Evolutionary conservation across 2,888 invertebrate species (phyloP), one percentile per base, ranked within the genome.

Genomic region (Drosophila birchii): DNA sequence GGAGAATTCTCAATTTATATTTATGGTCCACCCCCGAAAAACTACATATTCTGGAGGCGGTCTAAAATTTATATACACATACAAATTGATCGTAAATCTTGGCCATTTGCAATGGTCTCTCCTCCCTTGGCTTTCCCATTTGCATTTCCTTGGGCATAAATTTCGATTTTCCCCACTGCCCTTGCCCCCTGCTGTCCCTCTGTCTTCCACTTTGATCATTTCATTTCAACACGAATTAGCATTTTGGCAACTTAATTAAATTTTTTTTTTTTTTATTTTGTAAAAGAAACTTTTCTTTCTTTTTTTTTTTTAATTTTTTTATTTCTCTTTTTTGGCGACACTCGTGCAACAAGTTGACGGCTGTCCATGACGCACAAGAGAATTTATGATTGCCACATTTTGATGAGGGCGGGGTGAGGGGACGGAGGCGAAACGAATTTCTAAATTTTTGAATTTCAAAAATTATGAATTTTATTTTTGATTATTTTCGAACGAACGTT

Each of bases 321-420:
- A 9, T 20, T 49, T 12, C 36, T 39, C 20, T 7, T 47, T 64
- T 59, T 26, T 51, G 29, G 44, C 53, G 54, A 38, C 54, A 56
- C 49, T 75, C 86, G 80, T 80, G 86, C 88, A 86, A 88, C 83
- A 84, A 86, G 88, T 83, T 88, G 84, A 84, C 86, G 86, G 84
- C 84, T 86, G 78, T 74, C 72, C 79, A 60, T 84, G 84, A 84
- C 84, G 84, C 88, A 84, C 88, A 78, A 72, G 63, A 68, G 70
- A 84, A 84, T 84, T 88, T 84, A 84, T 88, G 86, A 84, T 83
- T 80, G 78, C 81, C 87, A 41, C 41, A 57, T 53, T 53, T 51
- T 41, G 34, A 51, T 34, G 51, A 18, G 32, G 49, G 18, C 4
- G 1, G 9, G 39, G 4, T 7, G 6, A 1, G 47, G 8, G 12